A percentile compares a stretch with the other conserved stretches of the same genome.
These are phyloP conservation scores for Acrocephalus scirpaceus DNA, from an alignment of 2,797 vertebrate genomes.

Conservation along the genomic window DNA sequence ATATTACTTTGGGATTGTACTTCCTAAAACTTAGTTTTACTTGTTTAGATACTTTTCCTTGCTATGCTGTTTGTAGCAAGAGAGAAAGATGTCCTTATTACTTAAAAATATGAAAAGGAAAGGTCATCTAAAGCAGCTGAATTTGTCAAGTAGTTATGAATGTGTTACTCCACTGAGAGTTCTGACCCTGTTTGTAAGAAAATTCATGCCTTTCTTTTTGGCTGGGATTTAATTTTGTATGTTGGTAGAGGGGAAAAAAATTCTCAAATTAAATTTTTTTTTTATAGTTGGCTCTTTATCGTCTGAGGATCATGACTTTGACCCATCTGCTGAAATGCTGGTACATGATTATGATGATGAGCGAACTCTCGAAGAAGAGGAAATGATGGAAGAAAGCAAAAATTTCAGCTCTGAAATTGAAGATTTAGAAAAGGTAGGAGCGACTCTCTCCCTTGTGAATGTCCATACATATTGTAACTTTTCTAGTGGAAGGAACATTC, in stretches of 20 bases:
- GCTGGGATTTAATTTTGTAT: background rate
- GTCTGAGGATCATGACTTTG: conserved; percentile 98
- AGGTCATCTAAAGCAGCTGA: background rate
- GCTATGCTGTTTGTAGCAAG: background rate
- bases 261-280: conserved; percentile 18
- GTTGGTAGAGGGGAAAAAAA: background rate
- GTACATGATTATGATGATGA: conserved; percentile 97
- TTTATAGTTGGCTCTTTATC: conserved; percentile 95
- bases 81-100: background rate
- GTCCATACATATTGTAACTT: background rate
- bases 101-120: background rate
- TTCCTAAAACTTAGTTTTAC: background rate
- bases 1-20: background rate
- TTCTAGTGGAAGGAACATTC: background rate
- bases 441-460: background rate
- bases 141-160: background rate
- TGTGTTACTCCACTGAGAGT: background rate
- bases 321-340: conserved; percentile 97
- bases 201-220: background rate
- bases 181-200: background rate
- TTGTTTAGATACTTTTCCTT: background rate
- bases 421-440: conserved; percentile 93
- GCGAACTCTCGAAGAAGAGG: conserved; percentile 95
- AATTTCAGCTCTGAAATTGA: conserved; percentile 94
- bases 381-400: conserved; percentile 91